Base-by-base conservation (phyloP, 2,113 vertebrate genomes). In the Myotis brandtii region DNA sequence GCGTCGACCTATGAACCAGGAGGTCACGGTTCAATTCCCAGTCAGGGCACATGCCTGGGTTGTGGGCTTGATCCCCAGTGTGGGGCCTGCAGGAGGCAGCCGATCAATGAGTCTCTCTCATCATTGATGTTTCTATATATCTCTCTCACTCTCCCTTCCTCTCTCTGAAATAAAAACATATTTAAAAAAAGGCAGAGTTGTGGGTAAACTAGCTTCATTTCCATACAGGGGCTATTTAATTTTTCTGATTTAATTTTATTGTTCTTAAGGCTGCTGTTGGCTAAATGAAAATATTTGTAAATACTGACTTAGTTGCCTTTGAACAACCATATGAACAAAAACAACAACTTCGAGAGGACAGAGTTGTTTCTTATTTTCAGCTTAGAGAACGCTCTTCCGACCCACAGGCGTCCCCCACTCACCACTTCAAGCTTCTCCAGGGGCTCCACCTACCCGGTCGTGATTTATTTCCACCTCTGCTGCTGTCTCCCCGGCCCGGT, bases 231-330 rank as follows among this genome's bases (percentile, higher is more conserved):
- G 30, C 43, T 82, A 43, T 59, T 17, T 40, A 5, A 17, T 27
- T 40, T 81, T 81, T 73, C 81, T 86, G 83, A 59, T 59, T 92
- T 81, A 81, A 66, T 82, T 79, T 67, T 69, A 34, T 52, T 76
- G 76, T 54, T 70, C 88, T 43, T n/a, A 48, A 84, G 86, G 66
- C 7, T 3, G 4, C 34, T 30, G 0, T 73, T 21, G 32, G 32
- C 10, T 32, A 34, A 14, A 52, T 59, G 34, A 72, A 89, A 88
- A 80, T 43, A 62, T 43, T 30, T 85, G 34, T 48, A 30, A 76
- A 93, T 79, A 48, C 40, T 3, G 84, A 84, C 52, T n/a, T 25
- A 34, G n/a, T 48, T 20, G 17, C 4, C 3, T 83, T 64, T 64
- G 69, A 85, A 83, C 13, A 54, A 30, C 34, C 16, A 13, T 32